Evolutionary conservation across 2,113 vertebrate species (phyloP).

Genomic region (Bettongia penicillata): DNA sequence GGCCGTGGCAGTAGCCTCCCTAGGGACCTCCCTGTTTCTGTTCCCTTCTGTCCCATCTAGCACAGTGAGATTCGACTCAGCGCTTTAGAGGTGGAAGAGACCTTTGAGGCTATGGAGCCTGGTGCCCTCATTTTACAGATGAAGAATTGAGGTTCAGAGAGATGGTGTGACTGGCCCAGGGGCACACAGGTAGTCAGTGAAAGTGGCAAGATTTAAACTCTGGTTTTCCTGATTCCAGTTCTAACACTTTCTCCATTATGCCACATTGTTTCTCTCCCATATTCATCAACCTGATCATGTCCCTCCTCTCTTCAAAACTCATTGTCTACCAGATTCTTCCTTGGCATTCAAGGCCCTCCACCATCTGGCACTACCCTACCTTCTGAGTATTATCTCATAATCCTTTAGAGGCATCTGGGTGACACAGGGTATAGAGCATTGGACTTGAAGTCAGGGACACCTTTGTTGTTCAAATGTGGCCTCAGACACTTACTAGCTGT

Average conservation of each 20-base stretch:
- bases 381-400: not conserved
- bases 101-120: not conserved
- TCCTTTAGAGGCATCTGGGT: not conserved
- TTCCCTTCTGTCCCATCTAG: not conserved
- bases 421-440: not conserved
- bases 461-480: not conserved
- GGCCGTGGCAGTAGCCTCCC: not conserved
- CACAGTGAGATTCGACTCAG: not conserved
- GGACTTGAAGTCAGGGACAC: not conserved
- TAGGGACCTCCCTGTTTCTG: not conserved
- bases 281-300: not conserved
- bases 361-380: not conserved
- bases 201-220: not conserved
- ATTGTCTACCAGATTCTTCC: not conserved
- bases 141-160: not conserved
- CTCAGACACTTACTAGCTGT: not conserved
- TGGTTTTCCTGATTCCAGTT: not conserved
- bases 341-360: not conserved
- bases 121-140: not conserved
- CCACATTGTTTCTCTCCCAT: not conserved
- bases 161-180: not conserved
- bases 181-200: not conserved
- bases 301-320: not conserved
- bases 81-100: not conserved
- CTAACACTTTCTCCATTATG: not conserved